Conservation (phyloP, 2,797 vertebrate genomes). For the Sciaenops ocellatus region DNA sequence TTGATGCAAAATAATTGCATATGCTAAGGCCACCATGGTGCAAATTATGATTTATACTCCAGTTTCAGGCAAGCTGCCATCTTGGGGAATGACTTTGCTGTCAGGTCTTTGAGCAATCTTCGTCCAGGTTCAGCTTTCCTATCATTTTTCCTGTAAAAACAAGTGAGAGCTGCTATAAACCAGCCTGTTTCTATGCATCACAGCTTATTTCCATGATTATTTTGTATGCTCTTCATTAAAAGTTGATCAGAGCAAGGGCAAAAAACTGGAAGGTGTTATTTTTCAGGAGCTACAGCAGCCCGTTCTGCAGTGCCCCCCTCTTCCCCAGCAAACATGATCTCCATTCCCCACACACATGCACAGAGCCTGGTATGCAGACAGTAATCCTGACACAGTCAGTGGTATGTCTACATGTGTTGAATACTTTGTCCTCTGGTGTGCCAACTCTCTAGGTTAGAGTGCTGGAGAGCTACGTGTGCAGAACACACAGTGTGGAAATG, state of each 20-base stretch:
- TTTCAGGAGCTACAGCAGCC: slow-evolving; percentile 22
- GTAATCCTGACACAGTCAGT: slow-evolving; percentile 51
- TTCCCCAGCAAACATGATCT: slow-evolving; percentile 48
- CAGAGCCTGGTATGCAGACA: slow-evolving; percentile 64
- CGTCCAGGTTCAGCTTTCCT: not conserved
- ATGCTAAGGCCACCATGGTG: not conserved
- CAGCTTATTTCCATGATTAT: not conserved
- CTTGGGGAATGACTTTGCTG: not conserved
- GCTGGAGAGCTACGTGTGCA: slow-evolving; percentile 17
- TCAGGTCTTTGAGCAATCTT: not conserved
- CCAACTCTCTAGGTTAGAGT: not conserved
- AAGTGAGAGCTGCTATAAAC: not conserved
- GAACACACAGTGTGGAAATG: not conserved
- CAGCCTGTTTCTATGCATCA: not conserved
- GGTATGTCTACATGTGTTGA: slow-evolving; percentile 34
- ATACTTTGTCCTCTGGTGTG: slow-evolving; percentile 22
- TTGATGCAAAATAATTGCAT: slow-evolving; percentile 3
- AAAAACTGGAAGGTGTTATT: slow-evolving; percentile 9
- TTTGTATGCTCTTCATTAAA: not conserved
- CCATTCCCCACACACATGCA: slow-evolving; percentile 43
- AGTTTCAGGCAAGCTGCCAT: slow-evolving; percentile 8
- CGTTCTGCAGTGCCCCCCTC: slow-evolving; percentile 28
- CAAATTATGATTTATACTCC: not conserved
- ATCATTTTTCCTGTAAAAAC: not conserved
- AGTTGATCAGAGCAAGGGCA: slow-evolving; percentile 12